These are phyloP conservation scores for Paragorgia papillata DNA, from an alignment of 92 coral and sea anemone genomes.

Conservation along the genomic window DNA sequence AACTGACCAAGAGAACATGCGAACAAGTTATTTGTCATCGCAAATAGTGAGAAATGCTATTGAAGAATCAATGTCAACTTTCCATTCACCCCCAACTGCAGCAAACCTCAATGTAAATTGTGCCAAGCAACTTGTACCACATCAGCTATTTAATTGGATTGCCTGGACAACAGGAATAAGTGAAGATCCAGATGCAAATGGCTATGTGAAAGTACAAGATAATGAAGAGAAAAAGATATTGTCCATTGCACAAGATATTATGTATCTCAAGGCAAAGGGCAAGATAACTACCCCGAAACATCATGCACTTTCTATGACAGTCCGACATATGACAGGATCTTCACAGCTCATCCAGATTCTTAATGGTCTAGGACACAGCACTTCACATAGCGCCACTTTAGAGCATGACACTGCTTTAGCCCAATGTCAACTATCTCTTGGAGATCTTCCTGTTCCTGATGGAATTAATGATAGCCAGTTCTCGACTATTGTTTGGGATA, in stretches of 20 bases:
- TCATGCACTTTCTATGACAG: constrained; percentile 35
- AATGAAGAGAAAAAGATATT: constrained; percentile 13
- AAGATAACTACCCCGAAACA: constrained; percentile 26
- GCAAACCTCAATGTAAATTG: constrained; percentile 24
- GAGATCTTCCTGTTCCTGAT: constrained; percentile 31
- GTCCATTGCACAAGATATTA: constrained; percentile 25
- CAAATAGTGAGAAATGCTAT: constrained; percentile 22
- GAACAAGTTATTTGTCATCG: constrained; percentile 22
- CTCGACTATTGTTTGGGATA: constrained; percentile 34
- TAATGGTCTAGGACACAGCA: constrained; percentile 27
- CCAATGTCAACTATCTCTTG: constrained; percentile 32
- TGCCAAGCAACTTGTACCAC: constrained; percentile 14
- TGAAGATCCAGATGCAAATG: constrained; percentile 24
- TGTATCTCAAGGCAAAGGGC: constrained; percentile 30
- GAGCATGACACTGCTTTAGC: constrained; percentile 41
- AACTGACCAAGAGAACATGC: constrained; percentile 25
- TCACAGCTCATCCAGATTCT: constrained; percentile 30
- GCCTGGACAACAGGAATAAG: constrained; percentile 27
- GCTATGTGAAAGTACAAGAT: constrained; percentile 35
- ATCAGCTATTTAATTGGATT: constrained; percentile 18
- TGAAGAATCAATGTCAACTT: constrained; percentile 3
- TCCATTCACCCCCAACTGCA: background rate
- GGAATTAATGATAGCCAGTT: constrained; percentile 24
- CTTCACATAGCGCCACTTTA: constrained; percentile 27
- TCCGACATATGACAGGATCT: constrained; percentile 40